phyloP scores from a whole-genome alignment of 2,113 vertebrate species.

The Phycodurus eques region DNA sequence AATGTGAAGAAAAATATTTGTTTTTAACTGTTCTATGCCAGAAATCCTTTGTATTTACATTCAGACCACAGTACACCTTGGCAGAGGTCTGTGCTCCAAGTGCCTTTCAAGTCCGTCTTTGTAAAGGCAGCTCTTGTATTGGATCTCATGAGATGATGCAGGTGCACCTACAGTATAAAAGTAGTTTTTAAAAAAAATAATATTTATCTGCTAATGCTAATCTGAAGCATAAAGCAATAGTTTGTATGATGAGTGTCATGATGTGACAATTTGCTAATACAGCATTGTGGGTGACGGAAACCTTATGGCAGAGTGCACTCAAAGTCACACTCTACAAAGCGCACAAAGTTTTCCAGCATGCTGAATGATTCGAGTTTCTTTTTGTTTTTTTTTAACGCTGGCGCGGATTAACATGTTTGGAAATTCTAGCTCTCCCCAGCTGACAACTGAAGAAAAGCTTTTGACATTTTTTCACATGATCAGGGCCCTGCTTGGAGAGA shows the following conservation, averaged over 20 bases:
- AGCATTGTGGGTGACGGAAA: conserved; percentile 32
- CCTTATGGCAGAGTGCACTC: conserved; percentile 52
- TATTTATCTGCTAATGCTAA: neutral
- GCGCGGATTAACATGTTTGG: conserved; percentile 72
- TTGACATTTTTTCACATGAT: conserved; percentile 80
- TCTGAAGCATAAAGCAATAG: neutral
- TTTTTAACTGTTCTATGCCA: neutral
- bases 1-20: neutral
- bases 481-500: conserved; percentile 38
- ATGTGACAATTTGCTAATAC: conserved; percentile 33
- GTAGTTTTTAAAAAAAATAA: neutral
- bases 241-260: conserved; percentile 15
- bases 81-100: neutral
- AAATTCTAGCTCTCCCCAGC: conserved; percentile 75
- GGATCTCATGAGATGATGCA: neutral
- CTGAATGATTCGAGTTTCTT: conserved; percentile 47
- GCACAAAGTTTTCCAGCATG: conserved; percentile 58
- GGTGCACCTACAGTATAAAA: neutral
- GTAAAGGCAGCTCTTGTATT: neutral
- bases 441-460: conserved; percentile 77
- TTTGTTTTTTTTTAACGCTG: conserved; percentile 61
- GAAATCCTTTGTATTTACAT: neutral
- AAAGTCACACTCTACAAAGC: conserved; percentile 59
- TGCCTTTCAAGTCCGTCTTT: neutral
- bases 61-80: neutral